These are phyloP conservation scores for Dendrolimus punctatus DNA, from an alignment of 1,140 invertebrate genomes.

Conservation along the genomic window DNA sequence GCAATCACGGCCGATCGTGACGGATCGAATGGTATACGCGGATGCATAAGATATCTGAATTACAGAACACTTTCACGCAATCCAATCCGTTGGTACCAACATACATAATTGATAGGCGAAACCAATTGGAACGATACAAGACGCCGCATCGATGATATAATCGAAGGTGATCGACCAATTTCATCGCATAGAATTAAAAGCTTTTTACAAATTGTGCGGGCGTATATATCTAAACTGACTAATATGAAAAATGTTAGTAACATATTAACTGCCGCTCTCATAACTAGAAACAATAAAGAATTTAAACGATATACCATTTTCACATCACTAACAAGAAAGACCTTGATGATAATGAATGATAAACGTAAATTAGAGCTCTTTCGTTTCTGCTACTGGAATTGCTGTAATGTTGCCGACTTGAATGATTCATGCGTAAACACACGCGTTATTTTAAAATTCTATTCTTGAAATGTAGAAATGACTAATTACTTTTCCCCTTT, in stretches of 20 bases:
- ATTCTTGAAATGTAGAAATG: slow-evolving; percentile 3
- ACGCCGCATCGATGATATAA: slow-evolving; percentile 32
- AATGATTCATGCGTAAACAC: too few relatives aligned
- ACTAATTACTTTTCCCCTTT: slow-evolving; percentile 6
- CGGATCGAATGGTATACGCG: slow-evolving; percentile 48
- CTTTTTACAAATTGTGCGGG: neutral
- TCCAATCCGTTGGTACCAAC: neutral
- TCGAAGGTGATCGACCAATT: slow-evolving; percentile 23
- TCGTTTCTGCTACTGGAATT: slow-evolving; percentile 3
- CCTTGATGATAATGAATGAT: slow-evolving; percentile 8
- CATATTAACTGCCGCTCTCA: too few relatives aligned
- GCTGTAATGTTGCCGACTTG: neutral
- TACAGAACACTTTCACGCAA: slow-evolving; percentile 43
- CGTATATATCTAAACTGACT: neutral
- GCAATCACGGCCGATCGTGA: slow-evolving; percentile 57
- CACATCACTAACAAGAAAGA: slow-evolving; percentile 5
- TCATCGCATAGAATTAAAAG: slow-evolving; percentile 8
- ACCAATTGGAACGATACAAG: slow-evolving; percentile 31
- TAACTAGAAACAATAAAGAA: neutral
- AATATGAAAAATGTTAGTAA: too few relatives aligned
- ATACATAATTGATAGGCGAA: slow-evolving; percentile 22
- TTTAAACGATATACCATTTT: slow-evolving; percentile 4
- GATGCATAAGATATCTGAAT: slow-evolving; percentile 34
- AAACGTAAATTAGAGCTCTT: slow-evolving; percentile 9
- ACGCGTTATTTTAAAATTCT: too few relatives aligned